Evolutionary conservation across 2,888 invertebrate genomes (phyloP), one percentile per base, ranked within the genome.

Genomic region (Atethmia centrago): DNA sequence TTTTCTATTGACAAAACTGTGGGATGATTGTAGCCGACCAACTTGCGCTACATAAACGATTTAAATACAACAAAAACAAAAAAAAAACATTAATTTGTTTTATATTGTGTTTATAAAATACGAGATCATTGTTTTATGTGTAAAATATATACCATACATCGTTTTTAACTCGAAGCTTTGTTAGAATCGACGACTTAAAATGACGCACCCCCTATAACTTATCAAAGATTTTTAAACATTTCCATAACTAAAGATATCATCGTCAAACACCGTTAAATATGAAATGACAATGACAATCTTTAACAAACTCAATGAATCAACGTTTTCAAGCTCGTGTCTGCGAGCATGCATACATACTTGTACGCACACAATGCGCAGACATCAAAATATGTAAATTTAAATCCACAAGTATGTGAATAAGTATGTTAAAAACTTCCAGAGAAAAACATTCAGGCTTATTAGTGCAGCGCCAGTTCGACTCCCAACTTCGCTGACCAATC

Each of bases 41-140:
- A 67, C 79, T 74, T 77, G 77, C 76, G 65, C 77, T 73, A 42
- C 25, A 40, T 65, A 81, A 85, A 86, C 84, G 84, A 77, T 80
- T 78, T 61, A 82, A 73, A 85, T 71, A 85, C 75, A 84, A 83
- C 67, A 86, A 70, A 81, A 85, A 83, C 80, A 80, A 86, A 85
- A 85, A 84, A 59, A 84, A 85, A 85, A 82, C 77, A 84, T 67
- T 47, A 78, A 82, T 76, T 84, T 80, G 81, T 83, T 83, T 84
- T 77, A 86, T 80, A 84, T 80, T 84, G 84, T 88, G 90, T 91
- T 93, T 92, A 91, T 92, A 93, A 87, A 87, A 93, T 93, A 95
- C 94, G 95, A 96, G 95, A 96, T 96, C 95, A 96, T 95, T 94
- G 91, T 93, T 93, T 93, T 92, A 91, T 92, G 90, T 89, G 92